Base-by-base conservation (phyloP, 2,888 invertebrate genomes). In the Eristalis tenax region DNA sequence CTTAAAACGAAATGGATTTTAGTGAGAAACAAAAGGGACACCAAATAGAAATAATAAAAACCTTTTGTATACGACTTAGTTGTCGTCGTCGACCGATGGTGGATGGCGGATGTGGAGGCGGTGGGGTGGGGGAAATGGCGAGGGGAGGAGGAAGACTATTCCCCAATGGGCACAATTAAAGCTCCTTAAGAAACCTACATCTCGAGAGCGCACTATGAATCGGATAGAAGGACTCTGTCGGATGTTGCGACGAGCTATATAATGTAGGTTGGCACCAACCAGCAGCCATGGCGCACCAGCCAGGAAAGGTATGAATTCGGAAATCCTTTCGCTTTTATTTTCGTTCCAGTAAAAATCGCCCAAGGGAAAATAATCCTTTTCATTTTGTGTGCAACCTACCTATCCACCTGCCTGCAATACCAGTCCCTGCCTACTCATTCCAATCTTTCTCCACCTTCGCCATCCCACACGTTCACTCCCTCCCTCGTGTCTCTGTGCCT, bases 141-240 rank as follows among this genome's bases (percentile, higher is more conserved):
- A 5, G 15, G 13, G 32, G 28, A 38, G 15, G 10, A 38, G 40
- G 1, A 6, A 32, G n/a, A 74, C 74, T 83, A 75, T 75, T 83
- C 86, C 86, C 86, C 83, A 83, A 86, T 86, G 86, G 86, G 86
- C 78, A 86, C 83, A 86, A 86, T 86, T 86, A 86, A 86, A 83
- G 86, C 86, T 86, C 86, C 86, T 86, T 86, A 86, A 86, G 86
- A 86, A 86, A 86, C 86, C 86, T 68, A 78, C 79, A 83, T 76
- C 81, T 75, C 64, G 64, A 81, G 75, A 75, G 69, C 56, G 59
- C 23, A 59, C 23, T 15, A 26, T 64, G 63, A 64, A 59, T 69
- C 43, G 61, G 74, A 56, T 50, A 73, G 73, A 73, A 79, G 71
- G 50, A 73, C 69, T 79, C 56, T 68, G 69, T 79, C 82, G 85